Base-by-base conservation (phyloP, 2,113 vertebrate genomes). In the Gila orcuttii region DNA sequence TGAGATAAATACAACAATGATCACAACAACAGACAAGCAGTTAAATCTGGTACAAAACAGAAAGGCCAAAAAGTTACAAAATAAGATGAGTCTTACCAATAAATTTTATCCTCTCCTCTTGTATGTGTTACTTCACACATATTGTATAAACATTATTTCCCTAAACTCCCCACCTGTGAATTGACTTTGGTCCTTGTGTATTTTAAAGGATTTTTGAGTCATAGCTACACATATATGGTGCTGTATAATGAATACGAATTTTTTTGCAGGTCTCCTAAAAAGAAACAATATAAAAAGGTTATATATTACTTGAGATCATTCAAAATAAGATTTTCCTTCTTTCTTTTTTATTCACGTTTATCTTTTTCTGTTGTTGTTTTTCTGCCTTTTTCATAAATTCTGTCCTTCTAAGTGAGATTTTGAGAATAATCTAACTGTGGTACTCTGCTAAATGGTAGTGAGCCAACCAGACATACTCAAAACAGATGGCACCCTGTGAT, bases 401-500 rank as follows among this genome's bases (percentile, higher is more conserved):
- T 73, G 62, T 79, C 45, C 15, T 9, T 87, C 64, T 90, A 87
- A 76, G 85, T 86, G 62, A 87, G 89, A 93, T 90, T 91, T 91
- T 92, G 91, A 86, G 89, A 90, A 91, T 94, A 91, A 93, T 92
- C 92, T 88, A 90, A 92, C 91, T 90, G 89, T 91, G 88, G 90
- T 93, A 90, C 92, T 93, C 93, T 93, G 92, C 92, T 93, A 94
- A 95, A 93, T 92, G 92, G 89, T 93, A 89, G 87, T 87, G 86
- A 87, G 93, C 93, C 95, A 95, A 94, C 95, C 90, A 94, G 91
- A 90, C 57, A 80, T 82, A 88, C 84, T 86, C 64, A 89, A 91
- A 87, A 90, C 93, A 96, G 94, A 95, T 93, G 95, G 94, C 94
- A 94, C 87, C 82, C 83, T 55, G 9, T 75, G 92, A 95, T 96